Evolutionary conservation across 2,797 vertebrate genomes (phyloP), one percentile per base, ranked within the genome.

Genomic region (Borostomias antarcticus): DNA sequence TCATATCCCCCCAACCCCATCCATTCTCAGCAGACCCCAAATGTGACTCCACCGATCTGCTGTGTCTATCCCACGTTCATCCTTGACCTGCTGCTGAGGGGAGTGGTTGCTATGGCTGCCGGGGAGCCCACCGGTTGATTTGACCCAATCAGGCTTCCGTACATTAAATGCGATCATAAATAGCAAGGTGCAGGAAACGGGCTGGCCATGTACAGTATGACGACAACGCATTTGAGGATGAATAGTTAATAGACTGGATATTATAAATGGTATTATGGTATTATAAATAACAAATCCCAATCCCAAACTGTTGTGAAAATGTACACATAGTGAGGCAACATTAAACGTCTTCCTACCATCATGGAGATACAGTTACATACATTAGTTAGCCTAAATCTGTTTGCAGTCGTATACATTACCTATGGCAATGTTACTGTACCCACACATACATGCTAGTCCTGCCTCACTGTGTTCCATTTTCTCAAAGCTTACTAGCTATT

Each of bases 401-500:
- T 66, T 74, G 66, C 63, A 58, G 70, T 73, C 57, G 15, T 68
- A 73, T 74, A 84, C 2, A 15, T 84, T 75, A 85, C 79, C 76
- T 83, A 75, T 84, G 78, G 67, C 86, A 78, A 85, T 84, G 7
- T 70, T 85, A 82, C 83, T 57, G 75, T 85, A 82, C 83, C 58
- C 76, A 86, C n/a, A n/a, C 82, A 77, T 74, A 74, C 76, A 76
- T 59, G 72, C 72, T 62, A 67, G 69, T 69, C 74, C 68, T 76
- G 78, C 77, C 77, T 75, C 66, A 60, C 43, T 64, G 58, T 74
- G 69, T 57, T 78, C 53, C 60, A 60, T 74, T 84, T 56, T 78
- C 87, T 80, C 85, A 78, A 87, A 86, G 82, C 77, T 2, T 74
- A 59, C 80, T 80, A 82, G 81, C 83, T 85, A n/a, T 83, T 76